Conservation (phyloP, 2,797 vertebrate genomes). For the Peromyscus eremicus region DNA sequence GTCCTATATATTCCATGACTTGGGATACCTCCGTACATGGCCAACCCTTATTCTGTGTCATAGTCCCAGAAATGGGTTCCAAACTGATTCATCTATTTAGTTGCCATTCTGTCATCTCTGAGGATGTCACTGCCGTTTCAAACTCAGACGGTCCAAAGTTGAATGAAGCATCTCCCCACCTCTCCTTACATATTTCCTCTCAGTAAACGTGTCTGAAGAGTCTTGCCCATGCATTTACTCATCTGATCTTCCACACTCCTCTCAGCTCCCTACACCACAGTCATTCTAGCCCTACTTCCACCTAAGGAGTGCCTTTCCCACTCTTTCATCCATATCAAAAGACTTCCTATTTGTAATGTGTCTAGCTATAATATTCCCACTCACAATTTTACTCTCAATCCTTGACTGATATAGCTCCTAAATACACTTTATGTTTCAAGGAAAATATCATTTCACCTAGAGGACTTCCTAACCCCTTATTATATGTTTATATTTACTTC, state of each 20-base stretch:
- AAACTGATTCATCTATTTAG: background rate
- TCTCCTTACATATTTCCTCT: background rate
- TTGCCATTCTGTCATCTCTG: background rate
- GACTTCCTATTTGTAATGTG: background rate
- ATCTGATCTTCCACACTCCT: background rate
- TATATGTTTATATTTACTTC: background rate
- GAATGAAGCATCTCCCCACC: background rate
- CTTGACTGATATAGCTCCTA: background rate
- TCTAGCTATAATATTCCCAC: background rate
- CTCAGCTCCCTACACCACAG: background rate
- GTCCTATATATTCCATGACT: background rate
- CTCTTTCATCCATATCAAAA: background rate
- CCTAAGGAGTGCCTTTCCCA: background rate
- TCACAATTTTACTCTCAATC: background rate
- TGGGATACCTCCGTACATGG: background rate
- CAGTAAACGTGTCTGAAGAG: background rate
- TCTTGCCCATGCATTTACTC: background rate
- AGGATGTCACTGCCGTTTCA: background rate
- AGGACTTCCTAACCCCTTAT: background rate
- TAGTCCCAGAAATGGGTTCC: background rate
- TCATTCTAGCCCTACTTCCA: background rate
- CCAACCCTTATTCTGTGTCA: background rate
- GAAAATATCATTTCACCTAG: background rate
- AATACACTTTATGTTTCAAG: constrained; percentile 11
- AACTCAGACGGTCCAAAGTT: background rate